Conservation (phyloP, 2,113 vertebrate genomes). For the Pangasianodon hypophthalmus region DNA sequence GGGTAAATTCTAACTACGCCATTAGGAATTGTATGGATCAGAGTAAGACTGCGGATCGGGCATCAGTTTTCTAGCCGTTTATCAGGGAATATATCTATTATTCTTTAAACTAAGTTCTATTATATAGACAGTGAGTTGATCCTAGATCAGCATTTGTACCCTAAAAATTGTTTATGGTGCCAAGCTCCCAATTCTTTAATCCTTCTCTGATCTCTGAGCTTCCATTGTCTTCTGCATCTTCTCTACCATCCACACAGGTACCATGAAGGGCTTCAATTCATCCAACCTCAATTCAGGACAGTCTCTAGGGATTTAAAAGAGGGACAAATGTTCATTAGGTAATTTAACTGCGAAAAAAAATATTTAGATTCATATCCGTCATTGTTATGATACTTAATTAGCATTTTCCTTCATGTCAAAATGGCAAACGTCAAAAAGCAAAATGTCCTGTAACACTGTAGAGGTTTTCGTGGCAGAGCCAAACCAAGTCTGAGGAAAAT, state of each 20-base stretch:
- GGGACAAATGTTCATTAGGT: background rate
- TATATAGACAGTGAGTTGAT: background rate
- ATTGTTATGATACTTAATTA: background rate
- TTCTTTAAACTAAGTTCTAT: background rate
- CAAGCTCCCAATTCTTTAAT: conserved; percentile 52
- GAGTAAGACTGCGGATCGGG: background rate
- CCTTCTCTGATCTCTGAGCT: conserved; percentile 80
- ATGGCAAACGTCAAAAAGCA: background rate
- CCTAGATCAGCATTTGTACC: conserved; percentile 1
- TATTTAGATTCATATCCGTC: background rate
- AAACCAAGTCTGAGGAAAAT: background rate
- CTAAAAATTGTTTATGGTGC: background rate
- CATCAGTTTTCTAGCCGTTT: background rate
- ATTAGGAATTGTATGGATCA: background rate
- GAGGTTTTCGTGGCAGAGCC: background rate
- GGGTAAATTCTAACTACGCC: background rate
- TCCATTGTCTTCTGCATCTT: conserved; percentile 96
- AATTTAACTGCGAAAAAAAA: background rate
- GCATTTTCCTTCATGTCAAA: background rate
- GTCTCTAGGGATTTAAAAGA: conserved; percentile 70
- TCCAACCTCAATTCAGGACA: conserved; percentile 87
- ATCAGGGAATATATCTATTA: background rate
- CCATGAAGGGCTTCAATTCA: conserved; percentile 88
- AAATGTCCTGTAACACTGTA: background rate
- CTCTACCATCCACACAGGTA: conserved; percentile 89